Evolutionary conservation across 2,113 vertebrate species (phyloP).

Genomic region (Oryzias melastigma): DNA sequence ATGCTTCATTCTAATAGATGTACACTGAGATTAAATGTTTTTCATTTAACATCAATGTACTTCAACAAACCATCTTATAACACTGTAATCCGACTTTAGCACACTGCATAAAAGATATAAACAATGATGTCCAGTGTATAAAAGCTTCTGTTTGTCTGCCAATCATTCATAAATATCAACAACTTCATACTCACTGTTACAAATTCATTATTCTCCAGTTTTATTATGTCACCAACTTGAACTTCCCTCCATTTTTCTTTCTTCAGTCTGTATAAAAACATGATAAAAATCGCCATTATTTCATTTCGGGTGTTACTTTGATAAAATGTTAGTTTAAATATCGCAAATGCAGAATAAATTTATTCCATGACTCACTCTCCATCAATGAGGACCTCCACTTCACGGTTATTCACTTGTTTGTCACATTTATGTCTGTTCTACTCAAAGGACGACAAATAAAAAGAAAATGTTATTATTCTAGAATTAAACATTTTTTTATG

Average conservation of each 20-base stretch:
- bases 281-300: neutral
- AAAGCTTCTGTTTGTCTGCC: neutral
- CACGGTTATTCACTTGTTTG: slow-evolving; percentile 90
- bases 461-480: neutral
- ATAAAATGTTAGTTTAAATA: neutral
- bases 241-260: slow-evolving; percentile 93
- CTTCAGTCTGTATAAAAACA: slow-evolving; percentile 73
- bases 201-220: slow-evolving; percentile 88
- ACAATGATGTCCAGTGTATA: neutral
- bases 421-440: slow-evolving; percentile 91
- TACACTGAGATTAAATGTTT: too few species aligned
- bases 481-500: neutral
- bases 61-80: too few species aligned
- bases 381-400: slow-evolving; percentile 82
- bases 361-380: slow-evolving; percentile 81
- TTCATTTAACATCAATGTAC: too few species aligned
- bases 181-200: slow-evolving; percentile 82
- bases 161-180: neutral
- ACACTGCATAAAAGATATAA: too few species aligned
- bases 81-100: too few species aligned
- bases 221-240: slow-evolving; percentile 92
- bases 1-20: too few species aligned
- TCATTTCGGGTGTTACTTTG: neutral
- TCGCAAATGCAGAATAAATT: too few species aligned
- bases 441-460: slow-evolving; percentile 32